Evolutionary conservation across 2,113 vertebrate species (phyloP), one percentile per base, ranked within the genome.

Genomic region (Corydoras sp.): DNA sequence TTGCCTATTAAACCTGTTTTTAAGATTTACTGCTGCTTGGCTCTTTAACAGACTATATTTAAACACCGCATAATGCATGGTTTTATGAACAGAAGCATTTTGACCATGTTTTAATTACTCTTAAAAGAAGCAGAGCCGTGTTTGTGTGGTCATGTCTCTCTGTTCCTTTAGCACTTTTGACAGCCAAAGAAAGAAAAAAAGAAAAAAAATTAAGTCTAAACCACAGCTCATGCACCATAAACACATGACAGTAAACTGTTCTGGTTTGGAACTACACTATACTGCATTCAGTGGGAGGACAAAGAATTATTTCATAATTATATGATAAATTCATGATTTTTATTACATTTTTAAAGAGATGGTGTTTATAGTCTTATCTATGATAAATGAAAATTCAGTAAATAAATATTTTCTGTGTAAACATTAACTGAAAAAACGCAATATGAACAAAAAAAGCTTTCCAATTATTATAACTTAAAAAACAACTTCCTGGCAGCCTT

Each of bases 41-140:
- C 49, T 74, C 30, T 50, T 43, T 60, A 69, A 65, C 13, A 70
- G 50, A 50, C 43, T 63, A 4, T 65, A 76, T 73, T 80, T 77
- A 56, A 31, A 56, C 31, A 58, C 56, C 62, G 15, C 18, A 69
- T 58, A 77, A 59, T 77, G 53, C n/a, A 70, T 13, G 31, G 31
- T 67, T 80, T 73, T 56, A 60, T 54, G 49, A 43, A 24, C 24
- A 14, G 12, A 35, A 58, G 24, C 15, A 53, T 63, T 10, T 15
- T 10, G n/a, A 7, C 14, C 24, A 0, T 50, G 30, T 31, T 50
- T 64, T 13, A 55, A 29, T 55, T 13, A 58, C 54, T 48, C 32
- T 58, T 15, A 31, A 56, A 24, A 82, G 55, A 81, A 81, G 72
- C 54, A 77, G 67, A 73, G 35, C 58, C 81, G 76, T 83, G 77